Evolutionary conservation across 1,140 invertebrate genomes (phyloP), one percentile per base, ranked within the genome.

Genomic region (Drosophila carrolli): DNA sequence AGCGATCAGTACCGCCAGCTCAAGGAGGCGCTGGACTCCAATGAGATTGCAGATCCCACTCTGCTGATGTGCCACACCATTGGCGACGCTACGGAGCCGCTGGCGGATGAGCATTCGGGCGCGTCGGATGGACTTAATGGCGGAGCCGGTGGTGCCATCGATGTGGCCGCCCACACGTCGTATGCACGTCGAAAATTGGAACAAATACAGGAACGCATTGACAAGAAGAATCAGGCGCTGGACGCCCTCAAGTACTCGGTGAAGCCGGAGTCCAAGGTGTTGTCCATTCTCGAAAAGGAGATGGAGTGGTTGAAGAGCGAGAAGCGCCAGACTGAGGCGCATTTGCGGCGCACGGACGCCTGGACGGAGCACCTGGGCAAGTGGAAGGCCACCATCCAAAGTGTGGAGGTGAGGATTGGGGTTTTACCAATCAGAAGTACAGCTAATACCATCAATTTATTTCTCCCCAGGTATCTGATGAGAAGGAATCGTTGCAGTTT

Each of bases 331-430:
- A 90, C 98, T 11, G 97, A 98, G 91, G 95, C 95, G 1, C 97
- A 98, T 93, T 94, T 98, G 35, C 94, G 95, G n/a, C 94, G 97
- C 40, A 98, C 97, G 0, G 96, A 97, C 93, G 95, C 95, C 50
- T 98, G 97, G 97, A 96, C 96, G 3, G 96, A 97, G 76, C 96
- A 98, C 92, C 93, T 98, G 58, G 97, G 97, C 19, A 94, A 94
- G 62, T 98, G 97, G 97, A 94, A 95, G 72, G 97, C 96, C 7
- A 94, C 95, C 50, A 95, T 98, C 6, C 95, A 97, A 90, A 96
- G 95, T 79, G 96, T 96, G 11, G 96, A 97, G 93, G 96, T 97
- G 93, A 43, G 58, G 65, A 14, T 46, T 7, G 0, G 0, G 13
- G 7, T 51, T 1, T 51, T 7, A 0, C 7, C 4, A 5, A 23